Evolutionary conservation across 2,888 invertebrate genomes (phyloP), one percentile per base, ranked within the genome.

Genomic region (Athalia rosae): DNA sequence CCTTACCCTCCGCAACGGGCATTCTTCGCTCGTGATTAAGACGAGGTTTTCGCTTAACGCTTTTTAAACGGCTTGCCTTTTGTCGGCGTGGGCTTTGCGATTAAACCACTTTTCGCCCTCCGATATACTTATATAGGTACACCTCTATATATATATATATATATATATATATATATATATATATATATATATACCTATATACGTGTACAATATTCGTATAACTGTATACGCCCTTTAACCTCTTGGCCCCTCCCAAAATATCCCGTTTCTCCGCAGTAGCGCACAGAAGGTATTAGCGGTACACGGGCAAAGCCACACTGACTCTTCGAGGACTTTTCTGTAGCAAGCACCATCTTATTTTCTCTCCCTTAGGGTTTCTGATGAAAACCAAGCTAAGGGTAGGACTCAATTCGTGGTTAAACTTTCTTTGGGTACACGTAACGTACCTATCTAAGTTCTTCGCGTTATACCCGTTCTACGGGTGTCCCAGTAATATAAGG

Each of bases 41-140:
- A 71, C 71, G 59, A 71, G 71, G 58, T 58, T 71, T 69, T 71
- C 71, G 71, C 71, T 71, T 71, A 56, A 59, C 71, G 71, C 71
- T 58, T 71, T 71, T 58, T 47, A 71, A 67, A 71, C 71, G 71
- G 71, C 71, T 58, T 59, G 56, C 45, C 59, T 71, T 58, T 71
- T 45, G 58, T 71, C 59, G 45, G 4, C 41, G 67, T 48, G 43
- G 43, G 67, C 41, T 50, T 67, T 58, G 3, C 47, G 71, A 71
- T 71, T 58, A 71, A 71, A 71, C 71, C 58, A 71, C 56, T 56
- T 28, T 56, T n/a, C 45, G 45, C 58, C 47, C 67, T 67, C n/a
- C 67, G 53, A 67, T 67, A n/a, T 3, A 28, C 5, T 41, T 11
- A 28, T 1, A 50, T 41, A 67, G 28, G 0, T 28, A 53, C 11